A percentile compares a stretch with the other conserved stretches of the same genome.
Evolutionary conservation across 2,888 invertebrate species (phyloP).

Genomic region (Volucella inflata): DNA sequence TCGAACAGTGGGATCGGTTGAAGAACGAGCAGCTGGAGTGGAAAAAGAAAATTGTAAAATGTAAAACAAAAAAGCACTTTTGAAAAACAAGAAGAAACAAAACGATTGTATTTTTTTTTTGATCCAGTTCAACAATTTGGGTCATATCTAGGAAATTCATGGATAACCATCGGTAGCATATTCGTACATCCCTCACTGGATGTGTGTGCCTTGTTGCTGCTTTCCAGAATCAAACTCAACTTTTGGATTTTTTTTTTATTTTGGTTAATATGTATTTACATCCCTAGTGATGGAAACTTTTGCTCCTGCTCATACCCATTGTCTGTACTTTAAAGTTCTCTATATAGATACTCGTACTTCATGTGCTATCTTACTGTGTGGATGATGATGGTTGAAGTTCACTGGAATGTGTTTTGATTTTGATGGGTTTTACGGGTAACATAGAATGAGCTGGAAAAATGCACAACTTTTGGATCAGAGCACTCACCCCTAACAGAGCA

Average conservation of each 20-base stretch:
- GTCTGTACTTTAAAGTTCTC: slow-evolving; percentile 59
- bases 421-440: slow-evolving; percentile 29
- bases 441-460: slow-evolving; percentile 28
- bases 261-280: slow-evolving; percentile 32
- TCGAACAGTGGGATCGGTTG: slow-evolving; percentile 35
- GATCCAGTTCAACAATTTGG: slow-evolving; percentile 76
- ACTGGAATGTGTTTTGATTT: slow-evolving; percentile 63
- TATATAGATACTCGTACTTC: background rate
- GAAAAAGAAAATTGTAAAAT: slow-evolving; percentile 57
- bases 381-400: slow-evolving; percentile 66
- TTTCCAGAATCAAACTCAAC: slow-evolving; percentile 13
- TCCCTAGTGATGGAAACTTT: slow-evolving; percentile 49
- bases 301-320: slow-evolving; percentile 47
- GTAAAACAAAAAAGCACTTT: slow-evolving; percentile 21
- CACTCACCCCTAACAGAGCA: slow-evolving; percentile 60
- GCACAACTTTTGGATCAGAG: slow-evolving; percentile 56
- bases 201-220: slow-evolving; percentile 18
- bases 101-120: no score
- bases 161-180: slow-evolving; percentile 72
- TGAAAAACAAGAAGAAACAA: slow-evolving; percentile 28
- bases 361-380: slow-evolving; percentile 55
- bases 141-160: slow-evolving; percentile 75
- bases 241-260: slow-evolving; percentile 35
- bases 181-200: slow-evolving; percentile 64
- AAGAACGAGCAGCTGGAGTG: slow-evolving; percentile 16